Evolutionary conservation across 1,140 invertebrate genomes (phyloP), one percentile per base, ranked within the genome.

Genomic region (Varroa destructor): DNA sequence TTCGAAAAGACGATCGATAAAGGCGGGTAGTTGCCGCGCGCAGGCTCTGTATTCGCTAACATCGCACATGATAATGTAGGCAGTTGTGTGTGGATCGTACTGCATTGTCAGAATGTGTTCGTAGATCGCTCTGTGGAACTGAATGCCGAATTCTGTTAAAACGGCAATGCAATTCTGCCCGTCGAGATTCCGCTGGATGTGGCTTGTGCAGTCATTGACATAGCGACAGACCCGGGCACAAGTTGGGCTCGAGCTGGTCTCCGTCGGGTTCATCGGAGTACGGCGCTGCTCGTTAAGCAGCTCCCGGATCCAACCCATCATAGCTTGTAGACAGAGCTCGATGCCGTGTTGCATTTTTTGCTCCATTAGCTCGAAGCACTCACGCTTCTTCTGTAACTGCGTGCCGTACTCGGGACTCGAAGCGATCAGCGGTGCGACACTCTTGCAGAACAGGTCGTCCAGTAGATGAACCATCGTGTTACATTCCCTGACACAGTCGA

Each of bases 21-120:
- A 80, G 0, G 87, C 83, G 46, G 89, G 84, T 72, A 91, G 84
- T 75, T 85, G 82, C 75, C 87, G 85, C 8, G 88, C 86, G 81
- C 87, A 90, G 78, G 87, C 91, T 46, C 93, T 83, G 79, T 87
- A 87, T 79, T 97, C 95, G 78, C 96, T 97, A 71, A 99, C 89
- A 83, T 99, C 96, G 82, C 92, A 97, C 74, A 99, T 95, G 1
- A 90, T 90, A 79, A 93, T 88, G 90, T 98, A 96, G 1, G 93
- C 94, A 72, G 93, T 89, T 89, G 77, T 75, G 51, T 42, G 71
- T 67, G 90, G 91, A 81, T 93, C 97, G 77, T 95, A 99, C 77
- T 93, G 90, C 83, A 91, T 97, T 76, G 91, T 89, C 75, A 90
- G 87, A 56, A 98, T 82, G 81, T 99, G 95, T 76, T 97, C 93